Evolutionary conservation across 2,113 vertebrate genomes (phyloP).

Genomic region (Syngnathus floridae): DNA sequence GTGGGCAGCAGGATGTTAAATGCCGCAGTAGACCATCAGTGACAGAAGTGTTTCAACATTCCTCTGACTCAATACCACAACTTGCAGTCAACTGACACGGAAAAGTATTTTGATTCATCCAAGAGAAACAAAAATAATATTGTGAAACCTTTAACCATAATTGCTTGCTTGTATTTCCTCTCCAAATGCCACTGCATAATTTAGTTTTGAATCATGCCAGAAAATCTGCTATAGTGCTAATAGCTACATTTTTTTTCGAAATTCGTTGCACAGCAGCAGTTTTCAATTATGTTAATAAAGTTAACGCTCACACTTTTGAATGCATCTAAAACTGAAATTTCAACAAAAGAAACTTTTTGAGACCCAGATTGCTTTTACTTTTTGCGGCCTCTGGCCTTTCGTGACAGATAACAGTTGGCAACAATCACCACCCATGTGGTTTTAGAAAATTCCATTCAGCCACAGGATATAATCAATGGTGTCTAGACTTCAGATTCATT

Average conservation of each 20-base stretch:
- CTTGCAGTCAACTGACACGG: constrained; percentile 8
- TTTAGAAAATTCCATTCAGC: constrained; percentile 23
- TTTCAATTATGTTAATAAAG: too few relatives aligned
- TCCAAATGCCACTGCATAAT: constrained; percentile 5
- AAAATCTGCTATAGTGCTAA: too few relatives aligned
- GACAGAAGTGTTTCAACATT: constrained; percentile 35
- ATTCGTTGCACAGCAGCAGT: too few relatives aligned
- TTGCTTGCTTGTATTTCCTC: too few relatives aligned
- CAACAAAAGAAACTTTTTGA: too few relatives aligned
- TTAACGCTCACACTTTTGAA: too few relatives aligned
- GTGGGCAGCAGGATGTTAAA: constrained; percentile 19
- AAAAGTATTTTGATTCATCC: constrained; percentile 2
- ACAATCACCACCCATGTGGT: constrained; percentile 1
- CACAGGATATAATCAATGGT: constrained; percentile 19
- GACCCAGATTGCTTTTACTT: not conserved
- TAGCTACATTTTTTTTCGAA: too few relatives aligned
- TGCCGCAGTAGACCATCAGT: constrained; percentile 27
- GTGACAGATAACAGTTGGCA: constrained; percentile 20
- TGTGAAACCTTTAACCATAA: too few relatives aligned
- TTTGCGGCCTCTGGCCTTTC: not conserved
- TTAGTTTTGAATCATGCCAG: too few relatives aligned
- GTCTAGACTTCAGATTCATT: constrained; percentile 8
- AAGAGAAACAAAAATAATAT: too few relatives aligned
- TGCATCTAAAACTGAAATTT: too few relatives aligned
- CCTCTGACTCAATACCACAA: constrained; percentile 21